phyloP scores from a whole-genome alignment of 2,113 vertebrate genomes.

The Otis tarda region DNA sequence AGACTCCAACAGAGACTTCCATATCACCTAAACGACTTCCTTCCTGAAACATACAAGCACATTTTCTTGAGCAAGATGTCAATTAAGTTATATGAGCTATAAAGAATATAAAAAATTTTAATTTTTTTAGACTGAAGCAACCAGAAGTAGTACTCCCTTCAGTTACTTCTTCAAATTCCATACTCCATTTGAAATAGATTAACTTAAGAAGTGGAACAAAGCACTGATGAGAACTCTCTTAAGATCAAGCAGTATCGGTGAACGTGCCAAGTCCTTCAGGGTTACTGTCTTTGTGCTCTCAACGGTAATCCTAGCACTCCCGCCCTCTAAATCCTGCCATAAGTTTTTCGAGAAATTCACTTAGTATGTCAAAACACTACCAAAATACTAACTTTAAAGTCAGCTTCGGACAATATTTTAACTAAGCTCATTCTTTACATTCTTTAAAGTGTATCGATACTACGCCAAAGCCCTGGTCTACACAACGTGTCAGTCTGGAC shows the following conservation, averaged over 20 bases:
- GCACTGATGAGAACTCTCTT: background rate
- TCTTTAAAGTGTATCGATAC: accelerated
- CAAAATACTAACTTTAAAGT: background rate
- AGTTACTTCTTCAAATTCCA: background rate
- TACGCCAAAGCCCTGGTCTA: accelerated
- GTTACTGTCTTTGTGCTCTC: background rate
- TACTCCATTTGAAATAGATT: accelerated
- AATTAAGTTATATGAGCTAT: accelerated
- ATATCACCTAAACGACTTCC: background rate
- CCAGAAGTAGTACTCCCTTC: accelerated
- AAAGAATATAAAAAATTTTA: accelerated
- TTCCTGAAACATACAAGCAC: background rate
- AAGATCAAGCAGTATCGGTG: accelerated
- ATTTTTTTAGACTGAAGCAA: background rate
- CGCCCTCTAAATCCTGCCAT: background rate
- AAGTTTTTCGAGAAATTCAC: accelerated
- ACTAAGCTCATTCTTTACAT: accelerated
- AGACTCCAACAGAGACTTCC: background rate
- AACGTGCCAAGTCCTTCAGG: accelerated
- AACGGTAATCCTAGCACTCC: accelerated
- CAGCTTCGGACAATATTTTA: accelerated
- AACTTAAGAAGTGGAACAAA: background rate
- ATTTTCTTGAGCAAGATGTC: background rate
- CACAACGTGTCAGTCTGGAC: accelerated
- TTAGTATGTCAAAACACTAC: accelerated